Percentiles rank a stretch among this genome's conserved stretches.
phyloP scores from a whole-genome alignment of 2,113 vertebrate genomes.

The Tragulus kanchil region DNA sequence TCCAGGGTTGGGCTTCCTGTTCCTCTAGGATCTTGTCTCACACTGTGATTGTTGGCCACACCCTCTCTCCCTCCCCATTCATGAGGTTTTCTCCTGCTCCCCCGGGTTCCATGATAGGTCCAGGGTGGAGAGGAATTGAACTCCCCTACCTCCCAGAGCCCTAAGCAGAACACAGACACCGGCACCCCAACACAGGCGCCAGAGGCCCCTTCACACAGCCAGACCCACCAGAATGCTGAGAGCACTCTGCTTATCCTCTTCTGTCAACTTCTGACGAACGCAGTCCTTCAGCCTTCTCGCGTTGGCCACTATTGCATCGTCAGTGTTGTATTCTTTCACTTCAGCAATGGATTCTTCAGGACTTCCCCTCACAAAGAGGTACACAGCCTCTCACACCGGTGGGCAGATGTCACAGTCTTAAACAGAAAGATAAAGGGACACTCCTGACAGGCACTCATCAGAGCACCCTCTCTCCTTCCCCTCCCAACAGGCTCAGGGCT shows the following conservation, averaged over 20 bases:
- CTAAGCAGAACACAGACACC: background rate
- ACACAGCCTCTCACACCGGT: fast-evolving
- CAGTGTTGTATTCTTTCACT: fast-evolving
- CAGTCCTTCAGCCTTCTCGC: background rate
- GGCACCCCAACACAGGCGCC: fast-evolving
- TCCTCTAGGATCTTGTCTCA: background rate
- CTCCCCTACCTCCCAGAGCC: no score
- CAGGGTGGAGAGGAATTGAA: background rate
- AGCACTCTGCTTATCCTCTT: background rate
- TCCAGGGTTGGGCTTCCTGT: background rate
- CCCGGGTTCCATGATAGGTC: background rate
- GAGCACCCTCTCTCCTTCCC: no score
- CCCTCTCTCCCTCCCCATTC: background rate
- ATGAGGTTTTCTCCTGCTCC: background rate
- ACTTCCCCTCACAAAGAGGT: background rate
- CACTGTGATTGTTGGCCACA: background rate
- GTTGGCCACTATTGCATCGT: fast-evolving
- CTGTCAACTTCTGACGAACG: background rate
- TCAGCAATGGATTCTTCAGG: background rate
- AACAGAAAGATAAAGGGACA: background rate
- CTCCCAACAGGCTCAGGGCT: background rate
- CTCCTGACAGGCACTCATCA: background rate
- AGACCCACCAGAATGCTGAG: background rate
- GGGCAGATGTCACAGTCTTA: background rate
- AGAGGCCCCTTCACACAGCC: background rate